Percentiles rank a stretch among this genome's conserved stretches.
phyloP scores from a whole-genome alignment of 2,888 invertebrate species.

The Marronus borbonicus region DNA sequence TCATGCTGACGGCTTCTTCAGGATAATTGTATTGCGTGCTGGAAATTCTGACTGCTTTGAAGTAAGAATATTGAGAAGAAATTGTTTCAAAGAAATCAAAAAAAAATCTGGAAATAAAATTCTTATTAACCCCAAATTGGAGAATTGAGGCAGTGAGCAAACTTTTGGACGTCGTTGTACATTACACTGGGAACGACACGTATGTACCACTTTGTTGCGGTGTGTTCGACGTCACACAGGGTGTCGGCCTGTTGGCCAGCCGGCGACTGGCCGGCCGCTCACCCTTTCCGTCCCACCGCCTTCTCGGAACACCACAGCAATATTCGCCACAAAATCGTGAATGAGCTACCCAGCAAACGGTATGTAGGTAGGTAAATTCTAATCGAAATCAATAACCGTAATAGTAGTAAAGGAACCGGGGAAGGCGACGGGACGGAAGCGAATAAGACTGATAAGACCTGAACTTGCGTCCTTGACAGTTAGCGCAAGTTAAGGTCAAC shows the following conservation, averaged over 20 bases:
- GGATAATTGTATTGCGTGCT: too few species aligned
- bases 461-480: constrained; percentile 51
- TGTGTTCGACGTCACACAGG: background rate
- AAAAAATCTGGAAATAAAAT: too few species aligned
- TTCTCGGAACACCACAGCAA: background rate
- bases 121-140: too few species aligned
- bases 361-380: constrained; percentile 4
- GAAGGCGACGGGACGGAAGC: constrained; percentile 35
- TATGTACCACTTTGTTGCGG: background rate
- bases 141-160: too few species aligned
- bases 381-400: constrained; percentile 50
- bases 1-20: too few species aligned
- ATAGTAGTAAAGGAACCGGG: constrained; percentile 37
- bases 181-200: background rate
- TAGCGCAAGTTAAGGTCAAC: constrained; percentile 49
- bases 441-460: constrained; percentile 48
- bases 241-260: background rate
- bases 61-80: too few species aligned
- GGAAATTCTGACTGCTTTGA: too few species aligned
- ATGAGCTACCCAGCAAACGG: background rate
- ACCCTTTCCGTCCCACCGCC: background rate
- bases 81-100: too few species aligned
- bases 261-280: background rate
- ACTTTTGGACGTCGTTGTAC: background rate
- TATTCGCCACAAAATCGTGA: constrained; percentile 12